Conservation (phyloP, 2,888 invertebrate genomes). For the Euclidia mi region DNA sequence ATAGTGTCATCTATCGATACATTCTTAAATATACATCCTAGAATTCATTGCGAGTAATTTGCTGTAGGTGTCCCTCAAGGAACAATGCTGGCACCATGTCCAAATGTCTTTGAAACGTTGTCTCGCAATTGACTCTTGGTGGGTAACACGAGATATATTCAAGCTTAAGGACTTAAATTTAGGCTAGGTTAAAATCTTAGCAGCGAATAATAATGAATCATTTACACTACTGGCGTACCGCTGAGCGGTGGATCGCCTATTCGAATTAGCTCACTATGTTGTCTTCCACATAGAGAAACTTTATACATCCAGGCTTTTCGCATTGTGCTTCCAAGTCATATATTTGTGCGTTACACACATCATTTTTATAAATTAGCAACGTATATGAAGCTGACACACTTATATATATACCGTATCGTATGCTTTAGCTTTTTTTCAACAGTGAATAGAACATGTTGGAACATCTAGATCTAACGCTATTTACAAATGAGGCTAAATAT, state of each 20-base stretch:
- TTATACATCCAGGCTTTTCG: constrained; percentile 74
- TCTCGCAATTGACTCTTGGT: constrained; percentile 41
- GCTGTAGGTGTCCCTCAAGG: constrained; percentile 48
- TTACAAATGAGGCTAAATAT: constrained; percentile 89
- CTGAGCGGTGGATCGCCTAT: constrained; percentile 59
- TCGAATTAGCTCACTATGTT: constrained; percentile 84
- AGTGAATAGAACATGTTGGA: constrained; percentile 81
- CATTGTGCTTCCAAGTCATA: constrained; percentile 75
- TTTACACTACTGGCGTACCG: constrained; percentile 73
- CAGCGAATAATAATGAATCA: constrained; percentile 64
- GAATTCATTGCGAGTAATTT: constrained; percentile 39
- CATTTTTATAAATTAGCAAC: constrained; percentile 60
- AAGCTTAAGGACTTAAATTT: constrained; percentile 57
- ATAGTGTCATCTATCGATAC: constrained; percentile 49
- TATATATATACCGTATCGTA: constrained; percentile 56
- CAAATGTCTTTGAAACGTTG: constrained; percentile 15
- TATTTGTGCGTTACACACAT: constrained; percentile 78
- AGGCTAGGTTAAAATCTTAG: constrained; percentile 64
- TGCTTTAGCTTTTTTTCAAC: constrained; percentile 77
- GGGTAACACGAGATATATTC: constrained; percentile 39
- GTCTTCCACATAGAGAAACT: constrained; percentile 84
- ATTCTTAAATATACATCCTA: constrained; percentile 44
- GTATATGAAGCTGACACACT: constrained; percentile 63
- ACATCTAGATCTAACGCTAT: constrained; percentile 85
- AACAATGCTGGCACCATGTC: constrained; percentile 24